Base-by-base conservation (phyloP, 2,888 invertebrate species). In the Limenitis camilla region DNA sequence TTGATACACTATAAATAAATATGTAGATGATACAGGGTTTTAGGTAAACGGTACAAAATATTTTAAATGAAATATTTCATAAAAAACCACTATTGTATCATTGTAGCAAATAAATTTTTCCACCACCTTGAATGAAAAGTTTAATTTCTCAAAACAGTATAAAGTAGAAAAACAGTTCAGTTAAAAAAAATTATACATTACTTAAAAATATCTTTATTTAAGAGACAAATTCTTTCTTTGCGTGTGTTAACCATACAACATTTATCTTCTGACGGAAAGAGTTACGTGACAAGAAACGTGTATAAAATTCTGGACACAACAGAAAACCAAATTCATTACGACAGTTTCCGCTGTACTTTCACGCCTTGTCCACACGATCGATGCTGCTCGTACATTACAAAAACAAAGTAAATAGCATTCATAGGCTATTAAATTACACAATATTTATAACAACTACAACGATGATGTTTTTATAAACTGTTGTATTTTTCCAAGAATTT, bases 401-500 rank as follows among this genome's bases (percentile, higher is more conserved):
- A 29, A 29, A 50, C 28, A 11, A 35, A 9, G 27, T 49, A 33
- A 29, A 32, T 33, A 33, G 35, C 42, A 35, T 42, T 30, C 10
- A 36, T 19, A 19, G 19, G 1, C 19, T 19, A 19, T 19, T 2
- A 19, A 19, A 19, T 6, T 3, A 30, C 5, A 7, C 31, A 11
- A 11, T 31, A 27, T n/a, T 6, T 41, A 4, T 10, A 41, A 19
- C 19, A 19, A 19, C 19, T 19, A 19, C 19, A 19, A 19, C 19
- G 2, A 19, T 19, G 3, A 19, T 19, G 19, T 19, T 19, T 19
- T 19, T 19, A 19, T 19, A 19, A 19, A 19, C 19, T 19, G 19
- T 19, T 70, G 72, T 71, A 74, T 78, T 78, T 78, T 74, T 71
- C 74, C 64, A 75, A 69, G 65, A 72, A 67, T 19, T 19, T 1